phyloP scores from a whole-genome alignment of 92 coral and sea anemone genomes.

The Paramuricea clavata region DNA sequence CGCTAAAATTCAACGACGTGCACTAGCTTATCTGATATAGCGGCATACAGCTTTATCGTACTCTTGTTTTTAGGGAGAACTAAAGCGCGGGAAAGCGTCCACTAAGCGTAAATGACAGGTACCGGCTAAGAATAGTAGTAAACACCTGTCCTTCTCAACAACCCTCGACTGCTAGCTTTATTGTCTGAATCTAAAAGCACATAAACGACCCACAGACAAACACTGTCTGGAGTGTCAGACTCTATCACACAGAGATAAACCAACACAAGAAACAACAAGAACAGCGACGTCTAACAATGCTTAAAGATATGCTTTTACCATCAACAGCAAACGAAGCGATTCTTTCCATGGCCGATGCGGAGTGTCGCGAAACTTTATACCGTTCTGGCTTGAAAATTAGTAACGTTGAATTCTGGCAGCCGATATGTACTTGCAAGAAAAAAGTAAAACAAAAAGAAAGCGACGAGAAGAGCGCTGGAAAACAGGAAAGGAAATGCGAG shows the following conservation, averaged over 20 bases:
- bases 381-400: not conserved
- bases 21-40: too few relatives aligned
- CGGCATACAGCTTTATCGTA: too few relatives aligned
- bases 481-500: not conserved
- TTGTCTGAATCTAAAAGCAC: not conserved
- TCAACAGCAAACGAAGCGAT: conserved; percentile 30
- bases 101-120: not conserved
- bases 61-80: not conserved
- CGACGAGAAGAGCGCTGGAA: not conserved
- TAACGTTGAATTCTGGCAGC: not conserved
- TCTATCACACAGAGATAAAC: not conserved
- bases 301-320: conserved; percentile 33
- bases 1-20: not conserved
- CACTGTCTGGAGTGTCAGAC: conserved; percentile 7
- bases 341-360: conserved; percentile 37
- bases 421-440: not conserved
- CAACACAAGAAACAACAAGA: not conserved
- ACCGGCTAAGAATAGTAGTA: not conserved
- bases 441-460: not conserved
- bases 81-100: conserved; percentile 8
- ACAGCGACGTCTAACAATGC: not conserved
- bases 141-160: conserved; percentile 1
- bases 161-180: not conserved
- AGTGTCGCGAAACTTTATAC: conserved; percentile 37
- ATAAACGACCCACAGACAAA: not conserved